Evolutionary conservation across 2,113 vertebrate genomes (phyloP).

Genomic region (Desmodus rotundus): DNA sequence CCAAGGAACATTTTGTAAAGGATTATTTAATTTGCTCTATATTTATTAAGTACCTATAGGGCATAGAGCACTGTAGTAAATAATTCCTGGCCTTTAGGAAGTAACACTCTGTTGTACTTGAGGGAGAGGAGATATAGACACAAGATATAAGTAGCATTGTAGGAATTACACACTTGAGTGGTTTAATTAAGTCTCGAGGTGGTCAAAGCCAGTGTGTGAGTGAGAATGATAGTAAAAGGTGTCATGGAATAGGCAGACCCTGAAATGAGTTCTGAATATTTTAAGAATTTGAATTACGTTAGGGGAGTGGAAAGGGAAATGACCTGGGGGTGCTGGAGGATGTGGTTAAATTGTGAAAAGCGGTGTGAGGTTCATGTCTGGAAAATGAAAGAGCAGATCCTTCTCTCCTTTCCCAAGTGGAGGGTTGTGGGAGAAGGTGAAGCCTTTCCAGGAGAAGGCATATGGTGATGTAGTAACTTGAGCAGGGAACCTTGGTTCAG

Average conservation of each 20-base stretch:
- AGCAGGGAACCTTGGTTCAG: background rate
- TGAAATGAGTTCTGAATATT: background rate
- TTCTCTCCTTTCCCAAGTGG: background rate
- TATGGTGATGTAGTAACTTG: background rate
- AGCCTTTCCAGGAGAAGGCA: background rate
- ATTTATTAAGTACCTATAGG: background rate
- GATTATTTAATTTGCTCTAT: constrained; percentile 21
- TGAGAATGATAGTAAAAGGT: background rate
- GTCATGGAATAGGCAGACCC: background rate
- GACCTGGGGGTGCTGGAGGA: background rate
- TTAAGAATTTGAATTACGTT: background rate
- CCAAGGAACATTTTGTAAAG: constrained; percentile 13
- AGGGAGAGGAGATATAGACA: background rate
- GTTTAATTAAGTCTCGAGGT: background rate
- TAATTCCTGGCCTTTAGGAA: background rate
- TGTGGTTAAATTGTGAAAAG: background rate
- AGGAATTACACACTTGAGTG: background rate
- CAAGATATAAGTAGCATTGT: background rate
- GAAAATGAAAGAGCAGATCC: background rate
- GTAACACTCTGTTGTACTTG: background rate
- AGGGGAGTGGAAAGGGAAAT: background rate
- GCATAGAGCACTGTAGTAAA: background rate
- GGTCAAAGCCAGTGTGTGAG: background rate
- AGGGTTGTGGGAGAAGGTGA: background rate
- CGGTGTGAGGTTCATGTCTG: background rate